Percentiles rank a stretch among this genome's conserved stretches.
phyloP scores from a whole-genome alignment of 2,888 invertebrate genomes.

The Folsomia manolachei region DNA sequence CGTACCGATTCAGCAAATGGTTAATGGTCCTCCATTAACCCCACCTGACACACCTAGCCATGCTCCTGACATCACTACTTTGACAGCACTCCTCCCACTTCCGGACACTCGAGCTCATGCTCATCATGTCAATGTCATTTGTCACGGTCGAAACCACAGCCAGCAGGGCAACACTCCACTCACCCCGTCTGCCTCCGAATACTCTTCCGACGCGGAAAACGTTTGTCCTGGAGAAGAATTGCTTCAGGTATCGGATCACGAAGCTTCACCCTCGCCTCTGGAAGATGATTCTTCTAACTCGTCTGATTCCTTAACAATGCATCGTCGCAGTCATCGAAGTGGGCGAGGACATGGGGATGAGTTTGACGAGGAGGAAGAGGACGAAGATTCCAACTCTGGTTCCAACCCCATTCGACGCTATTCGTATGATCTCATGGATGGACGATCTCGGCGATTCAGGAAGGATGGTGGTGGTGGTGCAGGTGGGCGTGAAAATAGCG shows the following conservation, averaged over 20 bases:
- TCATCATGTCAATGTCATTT: constrained; percentile 40
- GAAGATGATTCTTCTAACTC: not conserved
- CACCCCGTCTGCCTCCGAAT: constrained; percentile 70
- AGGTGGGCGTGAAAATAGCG: not conserved
- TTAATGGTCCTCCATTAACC: constrained; percentile 25
- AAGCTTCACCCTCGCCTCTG: not conserved
- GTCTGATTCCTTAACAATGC: not conserved
- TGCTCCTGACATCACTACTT: constrained; percentile 24
- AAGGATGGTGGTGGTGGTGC: constrained; percentile 6
- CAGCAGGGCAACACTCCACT: constrained; percentile 53
- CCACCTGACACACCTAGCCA: constrained; percentile 25
- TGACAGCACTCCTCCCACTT: not conserved
- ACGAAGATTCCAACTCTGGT: not conserved
- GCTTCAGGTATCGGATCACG: not conserved
- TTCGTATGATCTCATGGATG: too few relatives aligned
- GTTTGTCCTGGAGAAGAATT: constrained; percentile 55
- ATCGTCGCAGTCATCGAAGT: not conserved
- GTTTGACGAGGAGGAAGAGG: not conserved
- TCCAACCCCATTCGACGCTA: not conserved
- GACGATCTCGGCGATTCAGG: too few relatives aligned
- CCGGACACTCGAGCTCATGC: not conserved
- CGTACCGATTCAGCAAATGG: constrained; percentile 17
- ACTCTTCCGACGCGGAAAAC: constrained; percentile 70
- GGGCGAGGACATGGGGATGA: not conserved
- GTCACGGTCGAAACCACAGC: constrained; percentile 36